Evolutionary conservation across 2,113 vertebrate genomes (phyloP), one percentile per base, ranked within the genome.

Genomic region (Neotoma lepida): DNA sequence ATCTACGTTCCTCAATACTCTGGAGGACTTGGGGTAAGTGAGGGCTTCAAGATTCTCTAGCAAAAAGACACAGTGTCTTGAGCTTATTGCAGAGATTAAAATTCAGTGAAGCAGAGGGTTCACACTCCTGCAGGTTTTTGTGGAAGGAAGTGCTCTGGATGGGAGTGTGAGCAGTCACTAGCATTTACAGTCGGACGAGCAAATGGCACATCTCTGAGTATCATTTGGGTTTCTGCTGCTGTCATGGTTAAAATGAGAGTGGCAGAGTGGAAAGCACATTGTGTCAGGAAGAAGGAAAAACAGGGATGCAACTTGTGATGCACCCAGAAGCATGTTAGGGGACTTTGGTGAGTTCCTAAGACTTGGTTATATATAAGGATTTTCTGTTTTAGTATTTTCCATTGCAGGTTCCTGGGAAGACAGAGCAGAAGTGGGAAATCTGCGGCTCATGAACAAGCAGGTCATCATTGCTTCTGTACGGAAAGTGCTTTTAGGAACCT

Each of bases 201-300:
- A 89, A 92, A 95, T 73, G 56, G 78, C 35, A 82, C 78, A 64
- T 46, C 44, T 33, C 20, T 17, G 51, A 92, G 76, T 80, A n/a
- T 0, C 0, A 76, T 74, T n/a, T 58, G 7, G 17, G 41, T 35
- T 78, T 91, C 85, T 94, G 58, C 56, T 82, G 88, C 68, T 13
- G 0, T 66, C 49, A 24, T 63, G 15, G 84, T 76, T 93, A 87
- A 93, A 63, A 77, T 63, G 56, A 88, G 44, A 46, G 0, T 68
- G 58, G 39, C 86, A 24, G 30, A 15, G 18, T 86, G 28, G 44
- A 92, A 95, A 82, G 71, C 81, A 89, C 66, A 89, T 33, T n/a
- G 10, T 26, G 46, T 94, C 63, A 89, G 74, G 66, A 90, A 77
- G 63, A 24, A 73, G 68, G 4, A 82, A 61, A 49, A 51, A 68